phyloP scores from a whole-genome alignment of 2,888 invertebrate genomes.

The Orthonychiurus folsomi region DNA sequence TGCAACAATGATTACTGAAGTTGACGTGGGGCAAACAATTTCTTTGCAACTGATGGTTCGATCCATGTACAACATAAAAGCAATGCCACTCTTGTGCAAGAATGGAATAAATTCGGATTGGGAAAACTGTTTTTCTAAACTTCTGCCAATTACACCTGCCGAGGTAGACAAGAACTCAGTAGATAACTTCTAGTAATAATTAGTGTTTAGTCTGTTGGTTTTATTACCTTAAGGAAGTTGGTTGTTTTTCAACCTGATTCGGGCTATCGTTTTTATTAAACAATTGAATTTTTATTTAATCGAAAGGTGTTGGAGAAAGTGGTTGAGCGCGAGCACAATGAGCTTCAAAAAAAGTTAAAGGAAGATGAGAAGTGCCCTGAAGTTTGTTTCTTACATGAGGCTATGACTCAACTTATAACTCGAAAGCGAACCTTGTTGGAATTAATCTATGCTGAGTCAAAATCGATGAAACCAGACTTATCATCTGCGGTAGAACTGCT shows the following conservation, averaged over 20 bases:
- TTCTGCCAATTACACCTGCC: slow-evolving; percentile 60
- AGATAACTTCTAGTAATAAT: too few relatives aligned
- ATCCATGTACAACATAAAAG: slow-evolving; percentile 50
- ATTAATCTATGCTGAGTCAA: not conserved
- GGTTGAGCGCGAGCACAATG: slow-evolving; percentile 57
- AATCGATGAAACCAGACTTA: too few relatives aligned
- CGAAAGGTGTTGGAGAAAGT: slow-evolving; percentile 49
- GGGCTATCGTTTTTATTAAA: too few relatives aligned
- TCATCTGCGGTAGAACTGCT: too few relatives aligned
- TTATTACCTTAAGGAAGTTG: not conserved
- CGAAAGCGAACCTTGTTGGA: not conserved
- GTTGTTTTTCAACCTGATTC: slow-evolving; percentile 13
- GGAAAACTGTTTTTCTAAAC: slow-evolving; percentile 60
- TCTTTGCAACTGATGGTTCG: slow-evolving; percentile 74
- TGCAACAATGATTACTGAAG: slow-evolving; percentile 49
- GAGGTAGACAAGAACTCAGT: too few relatives aligned
- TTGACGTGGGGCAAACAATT: slow-evolving; percentile 52
- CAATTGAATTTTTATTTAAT: too few relatives aligned
- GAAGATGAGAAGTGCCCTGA: slow-evolving; percentile 65
- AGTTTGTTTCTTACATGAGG: slow-evolving; percentile 74
- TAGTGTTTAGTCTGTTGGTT: slow-evolving; percentile 2
- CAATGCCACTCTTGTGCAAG: slow-evolving; percentile 44
- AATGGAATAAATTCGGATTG: slow-evolving; percentile 21
- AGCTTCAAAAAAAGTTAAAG: slow-evolving; percentile 52
- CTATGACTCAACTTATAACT: slow-evolving; percentile 48